These are phyloP conservation scores for Peromyscus attwateri DNA, from an alignment of 2,797 vertebrate species.

Conservation along the genomic window DNA sequence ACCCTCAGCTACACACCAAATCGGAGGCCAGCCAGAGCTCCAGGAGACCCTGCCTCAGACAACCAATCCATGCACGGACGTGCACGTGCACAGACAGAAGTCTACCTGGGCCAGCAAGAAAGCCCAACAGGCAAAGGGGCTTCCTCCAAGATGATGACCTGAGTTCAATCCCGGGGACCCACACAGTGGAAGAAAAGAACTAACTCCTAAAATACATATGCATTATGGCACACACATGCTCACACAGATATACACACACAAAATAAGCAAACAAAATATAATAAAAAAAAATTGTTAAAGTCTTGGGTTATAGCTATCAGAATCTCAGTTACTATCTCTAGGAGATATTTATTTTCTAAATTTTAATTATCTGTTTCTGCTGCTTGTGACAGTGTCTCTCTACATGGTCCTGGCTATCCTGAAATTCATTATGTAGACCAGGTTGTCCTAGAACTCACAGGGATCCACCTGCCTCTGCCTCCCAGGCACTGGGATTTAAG, in stretches of 20 bases:
- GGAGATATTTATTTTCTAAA: not conserved
- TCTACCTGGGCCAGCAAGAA: not conserved
- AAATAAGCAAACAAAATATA: not conserved
- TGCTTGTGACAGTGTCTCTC: not conserved
- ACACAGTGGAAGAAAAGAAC: not conserved
- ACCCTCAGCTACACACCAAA: not conserved
- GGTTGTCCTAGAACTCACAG: not conserved
- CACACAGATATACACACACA: not conserved
- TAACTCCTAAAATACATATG: not conserved
- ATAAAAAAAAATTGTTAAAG: not conserved
- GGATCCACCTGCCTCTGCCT: not conserved
- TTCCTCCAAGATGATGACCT: not conserved
- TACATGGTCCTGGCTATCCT: not conserved
- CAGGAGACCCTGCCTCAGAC: not conserved
- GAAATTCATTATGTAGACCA: not conserved
- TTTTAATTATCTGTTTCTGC: constrained; percentile 37
- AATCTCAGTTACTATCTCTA: not conserved
- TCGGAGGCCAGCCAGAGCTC: not conserved
- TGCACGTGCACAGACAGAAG: not conserved
- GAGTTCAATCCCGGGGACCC: not conserved
- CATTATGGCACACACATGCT: not conserved
- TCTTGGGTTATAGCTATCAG: not conserved
- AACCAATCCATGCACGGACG: not conserved
- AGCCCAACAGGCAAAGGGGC: not conserved
- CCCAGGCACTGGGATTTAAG: not conserved